These are phyloP conservation scores for Ophiothrix spiculata DNA, from an alignment of 35 echinoderm and acorn worm genomes.

Conservation along the genomic window DNA sequence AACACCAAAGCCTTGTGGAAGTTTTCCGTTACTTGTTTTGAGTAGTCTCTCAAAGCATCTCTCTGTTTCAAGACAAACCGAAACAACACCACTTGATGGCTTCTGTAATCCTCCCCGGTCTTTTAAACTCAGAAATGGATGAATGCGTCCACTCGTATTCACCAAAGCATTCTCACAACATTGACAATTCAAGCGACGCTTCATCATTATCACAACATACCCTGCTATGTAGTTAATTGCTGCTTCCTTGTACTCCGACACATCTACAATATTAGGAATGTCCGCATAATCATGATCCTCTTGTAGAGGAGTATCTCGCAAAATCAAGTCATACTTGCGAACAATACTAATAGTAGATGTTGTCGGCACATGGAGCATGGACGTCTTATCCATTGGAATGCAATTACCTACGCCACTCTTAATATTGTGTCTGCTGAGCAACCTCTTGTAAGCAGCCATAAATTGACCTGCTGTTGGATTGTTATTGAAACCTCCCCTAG, in stretches of 20 bases:
- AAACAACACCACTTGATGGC: not conserved
- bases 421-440: conserved; percentile 5
- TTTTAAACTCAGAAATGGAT: not conserved
- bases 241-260: not conserved
- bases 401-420: conserved; percentile 10
- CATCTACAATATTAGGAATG: not conserved
- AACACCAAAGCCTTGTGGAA: not conserved
- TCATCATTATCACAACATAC: conserved; percentile 22
- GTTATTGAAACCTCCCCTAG: conserved; percentile 29
- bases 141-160: not conserved
- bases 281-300: conserved; percentile 14
- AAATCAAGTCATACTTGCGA: not conserved
- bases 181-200: not conserved
- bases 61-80: conserved; percentile 10
- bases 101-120: not conserved
- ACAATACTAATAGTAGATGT: not conserved
- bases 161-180: not conserved
- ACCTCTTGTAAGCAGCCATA: conserved; percentile 13
- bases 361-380: not conserved
- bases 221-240: conserved; percentile 25
- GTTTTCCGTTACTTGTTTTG: not conserved
- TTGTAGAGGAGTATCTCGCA: not conserved
- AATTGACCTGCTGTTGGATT: conserved; percentile 49
- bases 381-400: conserved; percentile 1
- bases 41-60: conserved; percentile 9